Base-by-base conservation (phyloP, 30 jellyfish, hydroid and myxozoan genomes). In the Sanderia malayensis region DNA sequence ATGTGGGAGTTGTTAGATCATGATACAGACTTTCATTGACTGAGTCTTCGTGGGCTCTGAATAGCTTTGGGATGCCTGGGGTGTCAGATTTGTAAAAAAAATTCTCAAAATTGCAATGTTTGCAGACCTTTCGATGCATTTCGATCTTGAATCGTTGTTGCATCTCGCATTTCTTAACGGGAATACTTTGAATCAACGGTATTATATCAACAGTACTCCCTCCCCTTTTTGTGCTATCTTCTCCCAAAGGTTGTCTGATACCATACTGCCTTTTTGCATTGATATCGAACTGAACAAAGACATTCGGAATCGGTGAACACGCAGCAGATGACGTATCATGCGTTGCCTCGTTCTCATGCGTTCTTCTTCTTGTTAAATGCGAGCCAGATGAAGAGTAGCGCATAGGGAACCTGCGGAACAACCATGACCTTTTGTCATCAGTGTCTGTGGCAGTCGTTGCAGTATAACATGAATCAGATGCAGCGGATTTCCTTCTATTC, bases 141-240 rank as follows among this genome's bases (percentile, higher is more conserved):
- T 46, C 88, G 25, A 46, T 60, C 1, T 62, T 46, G 53, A 60
- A 76, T 0, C 88, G 76, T 10, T 76, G 63, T 64, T 76, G 67
- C 64, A 62, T 32, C 26, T 46, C 77, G 61, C 37, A 76, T 37
- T 76, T 76, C 31, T 30, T 44, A 32, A 62, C 59, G 11, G 58
- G 30, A 30, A 29, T 4, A 11, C 74, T 29, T 18, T 4, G 13
- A 28, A 23, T 7, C 30, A 44, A 25, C 19, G 55, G 74, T 31
- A 23, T 62, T 62, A 19, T 2, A 18, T 58, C 32, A 58, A 37
- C 70, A 19, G 31, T 29, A 58, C 11, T 22, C 13, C 37, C 37
- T 1, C 24, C 8, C 19, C 19, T 3, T 7, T 10, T 24, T 1
- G 24, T 17, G 19, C 9, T 19, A 37, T 37, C 52, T 37, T 37